phyloP scores from a whole-genome alignment of 2,888 invertebrate genomes.

The Nasonia oneida region DNA sequence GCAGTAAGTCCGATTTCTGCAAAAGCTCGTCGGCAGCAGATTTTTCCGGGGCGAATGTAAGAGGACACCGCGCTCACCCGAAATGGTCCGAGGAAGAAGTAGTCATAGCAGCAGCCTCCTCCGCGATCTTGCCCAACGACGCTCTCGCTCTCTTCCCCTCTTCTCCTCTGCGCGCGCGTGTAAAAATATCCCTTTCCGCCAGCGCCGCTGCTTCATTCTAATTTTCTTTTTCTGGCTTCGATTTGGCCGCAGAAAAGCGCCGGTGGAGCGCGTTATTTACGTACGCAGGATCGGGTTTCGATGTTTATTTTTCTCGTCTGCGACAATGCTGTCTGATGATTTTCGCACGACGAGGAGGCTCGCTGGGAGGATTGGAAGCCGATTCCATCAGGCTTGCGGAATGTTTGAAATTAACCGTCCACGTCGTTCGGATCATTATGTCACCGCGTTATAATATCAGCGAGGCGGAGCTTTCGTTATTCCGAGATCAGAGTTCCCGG shows the following conservation, averaged over 20 bases:
- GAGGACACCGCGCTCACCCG: conserved; percentile 73
- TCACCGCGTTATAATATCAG: conserved; percentile 20
- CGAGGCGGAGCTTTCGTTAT: too few species aligned
- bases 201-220: conserved; percentile 48
- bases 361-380: too few species aligned
- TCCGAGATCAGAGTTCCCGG: neutral
- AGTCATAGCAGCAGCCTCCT: conserved; percentile 54
- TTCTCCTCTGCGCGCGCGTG: conserved; percentile 65
- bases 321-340: too few species aligned
- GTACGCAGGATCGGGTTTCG: conserved; percentile 40
- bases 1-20: neutral
- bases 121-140: neutral
- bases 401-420: conserved; percentile 46
- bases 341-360: too few species aligned
- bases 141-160: conserved; percentile 6
- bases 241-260: conserved; percentile 16
- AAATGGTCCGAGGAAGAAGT: conserved; percentile 74
- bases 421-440: conserved; percentile 45
- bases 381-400: too few species aligned
- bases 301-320: neutral
- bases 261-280: neutral
- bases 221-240: conserved; percentile 13
- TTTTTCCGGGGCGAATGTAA: conserved; percentile 62
- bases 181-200: conserved; percentile 76
- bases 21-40: neutral